Conservation (phyloP, 2,113 vertebrate species). For the Tragelaphus buxtoni region DNA sequence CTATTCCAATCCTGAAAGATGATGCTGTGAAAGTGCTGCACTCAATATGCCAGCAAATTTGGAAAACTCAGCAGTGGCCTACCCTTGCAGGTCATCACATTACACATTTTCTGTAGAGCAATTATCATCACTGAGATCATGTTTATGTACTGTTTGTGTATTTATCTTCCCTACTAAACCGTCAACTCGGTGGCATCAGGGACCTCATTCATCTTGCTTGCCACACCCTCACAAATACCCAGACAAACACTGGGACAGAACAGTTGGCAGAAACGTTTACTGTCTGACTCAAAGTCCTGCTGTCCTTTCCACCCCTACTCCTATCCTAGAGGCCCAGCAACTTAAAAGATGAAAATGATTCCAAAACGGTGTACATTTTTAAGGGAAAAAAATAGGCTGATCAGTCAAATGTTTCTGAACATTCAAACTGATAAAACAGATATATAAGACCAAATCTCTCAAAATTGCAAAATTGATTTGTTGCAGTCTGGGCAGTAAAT, state of each 20-base stretch:
- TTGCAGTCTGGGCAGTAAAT: background rate
- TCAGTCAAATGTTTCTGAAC: background rate
- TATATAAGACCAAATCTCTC: background rate
- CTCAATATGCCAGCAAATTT: no score
- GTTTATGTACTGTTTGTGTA: background rate
- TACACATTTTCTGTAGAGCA: no score
- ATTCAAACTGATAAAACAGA: background rate
- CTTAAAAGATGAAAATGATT: background rate
- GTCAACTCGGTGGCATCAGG: no score
- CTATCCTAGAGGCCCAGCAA: background rate
- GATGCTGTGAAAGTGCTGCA: no score
- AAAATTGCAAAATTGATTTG: background rate
- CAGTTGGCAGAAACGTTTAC: background rate
- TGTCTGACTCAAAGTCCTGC: no score
- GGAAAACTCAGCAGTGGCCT: no score
- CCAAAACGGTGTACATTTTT: background rate
- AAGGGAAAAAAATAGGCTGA: background rate
- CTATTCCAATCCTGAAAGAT: no score
- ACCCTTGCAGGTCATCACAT: background rate
- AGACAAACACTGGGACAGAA: rapidly evolving
- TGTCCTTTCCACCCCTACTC: rapidly evolving
- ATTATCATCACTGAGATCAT: background rate
- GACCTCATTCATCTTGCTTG: background rate
- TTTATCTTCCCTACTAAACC: background rate
- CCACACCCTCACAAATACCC: no score